Evolutionary conservation across 2,113 vertebrate genomes (phyloP).

Genomic region (Mastomys natalensis): DNA sequence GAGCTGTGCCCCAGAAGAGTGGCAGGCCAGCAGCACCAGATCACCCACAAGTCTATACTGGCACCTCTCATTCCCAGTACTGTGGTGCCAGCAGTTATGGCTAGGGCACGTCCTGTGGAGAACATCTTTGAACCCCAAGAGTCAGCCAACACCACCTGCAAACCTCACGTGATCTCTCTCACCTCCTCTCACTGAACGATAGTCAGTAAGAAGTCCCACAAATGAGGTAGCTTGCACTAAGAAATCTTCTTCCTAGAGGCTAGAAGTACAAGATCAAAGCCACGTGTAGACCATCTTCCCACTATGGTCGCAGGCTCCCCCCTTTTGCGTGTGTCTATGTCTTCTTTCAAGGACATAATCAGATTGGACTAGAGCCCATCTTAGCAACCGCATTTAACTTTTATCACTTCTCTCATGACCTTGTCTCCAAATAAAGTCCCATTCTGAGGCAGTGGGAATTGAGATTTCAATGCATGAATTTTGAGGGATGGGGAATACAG

Average conservation of each 20-base stretch:
- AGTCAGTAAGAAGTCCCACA: neutral
- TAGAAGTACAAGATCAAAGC: neutral
- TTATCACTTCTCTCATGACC: neutral
- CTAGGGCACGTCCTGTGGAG: neutral
- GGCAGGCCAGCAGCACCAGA: neutral
- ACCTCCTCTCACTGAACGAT: neutral
- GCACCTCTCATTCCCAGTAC: neutral
- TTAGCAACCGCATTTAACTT: neutral
- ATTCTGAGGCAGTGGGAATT: neutral
- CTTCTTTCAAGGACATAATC: neutral
- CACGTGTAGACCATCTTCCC: fast-evolving
- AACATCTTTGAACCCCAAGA: neutral
- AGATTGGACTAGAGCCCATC: neutral
- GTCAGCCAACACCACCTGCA: neutral
- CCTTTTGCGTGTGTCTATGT: neutral
- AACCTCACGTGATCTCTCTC: neutral
- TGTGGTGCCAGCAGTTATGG: neutral
- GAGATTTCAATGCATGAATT: neutral
- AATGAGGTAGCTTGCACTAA: neutral
- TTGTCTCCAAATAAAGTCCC: neutral
- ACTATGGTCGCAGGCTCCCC: fast-evolving
- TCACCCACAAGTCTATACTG: neutral
- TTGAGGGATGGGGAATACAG: too few species aligned
- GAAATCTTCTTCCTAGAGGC: neutral
- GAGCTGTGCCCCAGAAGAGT: neutral